Conservation (phyloP, 2,113 vertebrate genomes). For the Vidua chalybeata region DNA sequence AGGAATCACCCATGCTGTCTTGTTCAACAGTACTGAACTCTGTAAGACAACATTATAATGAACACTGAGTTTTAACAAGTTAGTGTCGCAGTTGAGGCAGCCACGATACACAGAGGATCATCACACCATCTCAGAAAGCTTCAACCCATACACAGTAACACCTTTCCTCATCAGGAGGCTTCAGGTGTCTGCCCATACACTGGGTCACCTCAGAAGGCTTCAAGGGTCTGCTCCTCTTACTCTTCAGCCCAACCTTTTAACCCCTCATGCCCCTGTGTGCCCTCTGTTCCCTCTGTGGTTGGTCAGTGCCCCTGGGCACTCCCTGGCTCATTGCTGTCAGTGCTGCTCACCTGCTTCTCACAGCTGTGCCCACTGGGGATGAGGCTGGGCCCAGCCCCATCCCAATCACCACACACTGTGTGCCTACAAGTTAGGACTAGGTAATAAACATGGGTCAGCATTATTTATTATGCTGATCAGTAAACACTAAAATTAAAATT, state of each 20-base stretch:
- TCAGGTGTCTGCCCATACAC: neutral
- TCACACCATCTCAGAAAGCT: neutral
- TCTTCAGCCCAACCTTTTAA: neutral
- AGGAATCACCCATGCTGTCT: neutral
- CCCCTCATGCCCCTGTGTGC: neutral
- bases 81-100: neutral
- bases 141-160: neutral
- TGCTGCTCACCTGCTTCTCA: neutral
- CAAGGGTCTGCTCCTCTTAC: accelerated
- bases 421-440: neutral
- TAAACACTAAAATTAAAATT: neutral
- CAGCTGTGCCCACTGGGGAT: neutral
- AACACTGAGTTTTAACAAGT: neutral
- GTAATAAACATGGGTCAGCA: neutral
- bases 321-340: neutral
- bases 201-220: accelerated
- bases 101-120: neutral
- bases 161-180: no score
- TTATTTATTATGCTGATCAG: neutral
- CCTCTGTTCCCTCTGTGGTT: neutral
- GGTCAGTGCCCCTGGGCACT: neutral
- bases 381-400: neutral
- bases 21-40: neutral
- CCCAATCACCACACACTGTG: neutral
- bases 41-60: neutral